Conservation (phyloP, 2,888 invertebrate species). For the Cylindroiulus punctatus region DNA sequence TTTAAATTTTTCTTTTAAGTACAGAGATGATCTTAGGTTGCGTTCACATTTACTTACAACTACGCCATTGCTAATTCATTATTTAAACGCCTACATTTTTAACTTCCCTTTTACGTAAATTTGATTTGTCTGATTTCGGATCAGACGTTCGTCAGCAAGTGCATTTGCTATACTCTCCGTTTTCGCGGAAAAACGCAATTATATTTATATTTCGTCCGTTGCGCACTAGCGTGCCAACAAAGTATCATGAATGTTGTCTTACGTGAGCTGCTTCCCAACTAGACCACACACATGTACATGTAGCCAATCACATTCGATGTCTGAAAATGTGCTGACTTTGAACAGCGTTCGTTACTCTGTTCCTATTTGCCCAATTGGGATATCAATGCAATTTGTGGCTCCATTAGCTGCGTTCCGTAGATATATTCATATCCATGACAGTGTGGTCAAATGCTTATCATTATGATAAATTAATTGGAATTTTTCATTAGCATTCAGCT, state of each 20-base stretch:
- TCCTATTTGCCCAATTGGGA: conserved; percentile 2
- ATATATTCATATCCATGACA: conserved; percentile 10
- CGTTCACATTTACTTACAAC: no score
- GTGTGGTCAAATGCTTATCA: not conserved
- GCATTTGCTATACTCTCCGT: not conserved
- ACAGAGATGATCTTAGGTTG: no score
- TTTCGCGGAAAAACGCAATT: not conserved
- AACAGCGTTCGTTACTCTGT: not conserved
- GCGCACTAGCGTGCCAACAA: not conserved
- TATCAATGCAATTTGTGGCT: not conserved
- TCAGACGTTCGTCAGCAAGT: not conserved
- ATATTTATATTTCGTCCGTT: not conserved
- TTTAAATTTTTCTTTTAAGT: no score
- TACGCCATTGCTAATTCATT: not conserved
- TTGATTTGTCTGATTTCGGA: not conserved
- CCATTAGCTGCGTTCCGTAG: not conserved
- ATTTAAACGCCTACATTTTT: not conserved
- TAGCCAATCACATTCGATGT: not conserved
- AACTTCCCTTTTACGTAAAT: not conserved
- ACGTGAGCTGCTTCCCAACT: not conserved
- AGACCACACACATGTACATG: no score
- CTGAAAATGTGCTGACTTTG: not conserved
- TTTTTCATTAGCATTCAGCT: not conserved
- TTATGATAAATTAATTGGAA: not conserved
- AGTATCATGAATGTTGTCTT: not conserved